Evolutionary conservation across 1,140 invertebrate genomes (phyloP), one percentile per base, ranked within the genome.

Genomic region (silkworm (Bombyx mori)): DNA sequence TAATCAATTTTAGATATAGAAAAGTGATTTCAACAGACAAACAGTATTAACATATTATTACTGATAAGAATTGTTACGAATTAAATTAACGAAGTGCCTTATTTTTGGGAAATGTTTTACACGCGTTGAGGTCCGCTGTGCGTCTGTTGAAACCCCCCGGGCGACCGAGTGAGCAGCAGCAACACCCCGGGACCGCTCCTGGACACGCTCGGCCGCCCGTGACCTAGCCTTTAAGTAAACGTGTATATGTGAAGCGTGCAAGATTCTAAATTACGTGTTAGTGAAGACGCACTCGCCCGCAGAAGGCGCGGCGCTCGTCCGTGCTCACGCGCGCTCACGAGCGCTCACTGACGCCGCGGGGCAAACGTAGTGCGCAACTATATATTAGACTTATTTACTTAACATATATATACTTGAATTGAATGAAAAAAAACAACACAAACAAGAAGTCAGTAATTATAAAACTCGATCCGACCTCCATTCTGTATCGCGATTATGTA

Each of bases 241-340:
- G 6, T 52, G 48, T 64, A 70, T 61, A 44, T 8, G 45, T 69
- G 79, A 82, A 84, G 81, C 81, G 81, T 84, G 75, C 75, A 80
- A 80, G 54, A 84, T 84, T 84, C 81, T 84, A 84, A 84, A 84
- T 79, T 84, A 84, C 46, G 57, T 61, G 22, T 58, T 77, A 82
- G 79, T 73, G 71, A 79, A 76, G 77, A 66, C 68, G 73, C 8
- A 18, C 61, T 62, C 65, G 64, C 4, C 64, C 65, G 68, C 57
- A 26, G 44, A 5, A 60, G 22, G 45, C 46, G 44, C 18, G 55
- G 53, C 9, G 46, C 43, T 56, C 51, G 43, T 22, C 54, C 43
- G 45, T 54, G 26, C 26, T 35, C 26, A 35, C 26, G 26, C 26
- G 26, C 26, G 26, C 26, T 35, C 26, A 35, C 26, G 26, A 35